phyloP scores from a whole-genome alignment of 2,888 invertebrate species.

The Ectemnius cavifrons region DNA sequence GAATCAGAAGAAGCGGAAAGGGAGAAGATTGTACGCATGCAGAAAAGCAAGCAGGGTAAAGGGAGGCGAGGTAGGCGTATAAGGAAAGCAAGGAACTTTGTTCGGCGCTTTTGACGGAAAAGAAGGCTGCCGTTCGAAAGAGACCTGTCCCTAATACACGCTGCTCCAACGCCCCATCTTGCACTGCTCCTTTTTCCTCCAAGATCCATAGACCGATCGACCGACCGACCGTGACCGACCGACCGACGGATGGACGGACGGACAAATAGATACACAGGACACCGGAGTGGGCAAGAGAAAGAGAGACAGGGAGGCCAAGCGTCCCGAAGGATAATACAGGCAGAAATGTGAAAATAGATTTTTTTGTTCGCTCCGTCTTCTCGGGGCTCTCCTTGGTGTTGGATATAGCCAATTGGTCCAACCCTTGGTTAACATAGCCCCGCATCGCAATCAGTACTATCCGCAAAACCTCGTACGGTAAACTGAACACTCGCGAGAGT shows the following conservation, averaged over 20 bases:
- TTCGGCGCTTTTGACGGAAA: not conserved
- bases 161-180: not conserved
- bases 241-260: not conserved
- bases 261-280: not conserved
- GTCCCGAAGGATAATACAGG: not conserved
- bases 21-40: too few species aligned
- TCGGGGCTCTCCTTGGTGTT: conserved; percentile 57
- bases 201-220: conserved; percentile 15
- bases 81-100: conserved; percentile 3
- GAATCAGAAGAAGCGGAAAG: too few species aligned
- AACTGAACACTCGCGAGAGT: too few species aligned
- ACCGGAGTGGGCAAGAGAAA: not conserved
- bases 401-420: conserved; percentile 64
- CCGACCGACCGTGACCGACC: too few species aligned
- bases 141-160: conserved; percentile 35
- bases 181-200: conserved; percentile 13
- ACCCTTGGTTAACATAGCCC: conserved; percentile 57
- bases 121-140: conserved; percentile 17
- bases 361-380: conserved; percentile 15
- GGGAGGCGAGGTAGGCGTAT: conserved; percentile 10
- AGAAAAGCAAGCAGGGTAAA: not conserved
- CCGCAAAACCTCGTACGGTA: too few species aligned
- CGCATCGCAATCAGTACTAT: not conserved
- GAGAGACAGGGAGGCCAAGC: not conserved
- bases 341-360: conserved; percentile 33